Conservation (phyloP, 2,113 vertebrate species). For the Lepisosteus osseus region DNA sequence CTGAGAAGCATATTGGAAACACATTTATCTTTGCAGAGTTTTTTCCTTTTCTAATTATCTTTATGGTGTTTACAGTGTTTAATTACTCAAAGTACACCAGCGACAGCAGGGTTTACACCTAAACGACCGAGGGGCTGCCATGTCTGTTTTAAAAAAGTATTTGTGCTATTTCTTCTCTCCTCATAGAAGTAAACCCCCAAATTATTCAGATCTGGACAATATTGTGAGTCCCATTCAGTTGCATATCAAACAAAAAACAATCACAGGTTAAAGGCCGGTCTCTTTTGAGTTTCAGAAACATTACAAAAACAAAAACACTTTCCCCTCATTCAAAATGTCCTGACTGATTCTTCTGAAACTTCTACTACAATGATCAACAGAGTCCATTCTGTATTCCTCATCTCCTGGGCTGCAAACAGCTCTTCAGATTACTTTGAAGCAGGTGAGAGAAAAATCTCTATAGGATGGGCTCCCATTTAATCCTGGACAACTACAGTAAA, state of each 20-base stretch:
- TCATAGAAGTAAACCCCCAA: too few relatives aligned
- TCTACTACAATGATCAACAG: too few relatives aligned
- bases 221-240: too few relatives aligned
- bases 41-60: slow-evolving; percentile 74
- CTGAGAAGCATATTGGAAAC: slow-evolving; percentile 77
- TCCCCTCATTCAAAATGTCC: too few relatives aligned
- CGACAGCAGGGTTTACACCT: slow-evolving; percentile 33
- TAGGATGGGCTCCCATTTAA: too few relatives aligned
- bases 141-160: slow-evolving; percentile 38
- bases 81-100: slow-evolving; percentile 62
- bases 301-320: background rate
- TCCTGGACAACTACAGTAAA: too few relatives aligned
- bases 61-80: slow-evolving; percentile 66
- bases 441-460: too few relatives aligned
- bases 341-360: too few relatives aligned
- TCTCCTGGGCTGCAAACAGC: background rate
- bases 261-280: background rate
- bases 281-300: too few relatives aligned
- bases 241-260: background rate
- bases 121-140: slow-evolving; percentile 32
- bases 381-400: too few relatives aligned
- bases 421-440: background rate
- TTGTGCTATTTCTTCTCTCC: too few relatives aligned
- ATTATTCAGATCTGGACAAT: too few relatives aligned
- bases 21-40: slow-evolving; percentile 71